Evolutionary conservation across 2,797 vertebrate genomes (phyloP).

Genomic region (Melanotaenia nigrans): DNA sequence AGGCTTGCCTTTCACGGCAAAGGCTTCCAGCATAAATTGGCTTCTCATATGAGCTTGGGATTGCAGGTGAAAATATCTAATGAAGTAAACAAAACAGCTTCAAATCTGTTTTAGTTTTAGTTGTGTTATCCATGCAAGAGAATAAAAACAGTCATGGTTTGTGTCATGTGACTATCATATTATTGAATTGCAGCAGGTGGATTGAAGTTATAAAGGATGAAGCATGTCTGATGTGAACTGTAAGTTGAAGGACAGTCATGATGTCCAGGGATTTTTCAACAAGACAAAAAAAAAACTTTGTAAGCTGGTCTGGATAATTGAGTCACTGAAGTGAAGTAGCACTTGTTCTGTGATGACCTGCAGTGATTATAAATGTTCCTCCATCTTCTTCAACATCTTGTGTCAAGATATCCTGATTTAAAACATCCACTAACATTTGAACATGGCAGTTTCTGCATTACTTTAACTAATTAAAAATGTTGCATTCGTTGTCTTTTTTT

Average conservation of each 20-base stretch:
- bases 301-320: background rate
- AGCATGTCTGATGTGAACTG: background rate
- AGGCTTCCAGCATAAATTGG: slow-evolving; percentile 48
- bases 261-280: background rate
- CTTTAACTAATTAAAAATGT: background rate
- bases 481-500: background rate
- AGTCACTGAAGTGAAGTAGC: background rate
- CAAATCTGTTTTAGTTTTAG: slow-evolving; percentile 1
- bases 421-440: background rate
- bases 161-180: background rate
- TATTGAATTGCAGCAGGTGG: no score
- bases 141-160: background rate
- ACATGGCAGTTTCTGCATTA: no score
- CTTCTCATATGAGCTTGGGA: slow-evolving; percentile 35
- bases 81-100: slow-evolving; percentile 39
- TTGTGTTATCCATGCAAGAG: background rate
- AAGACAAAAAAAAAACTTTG: background rate
- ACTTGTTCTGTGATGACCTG: background rate
- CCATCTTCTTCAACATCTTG: background rate
- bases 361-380: background rate
- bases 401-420: background rate
- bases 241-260: background rate
- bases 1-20: slow-evolving; percentile 29
- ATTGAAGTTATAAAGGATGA: no score
- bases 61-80: slow-evolving; percentile 48